Conservation (phyloP, 2,888 invertebrate genomes). For the Patella ulyssiponensis region DNA sequence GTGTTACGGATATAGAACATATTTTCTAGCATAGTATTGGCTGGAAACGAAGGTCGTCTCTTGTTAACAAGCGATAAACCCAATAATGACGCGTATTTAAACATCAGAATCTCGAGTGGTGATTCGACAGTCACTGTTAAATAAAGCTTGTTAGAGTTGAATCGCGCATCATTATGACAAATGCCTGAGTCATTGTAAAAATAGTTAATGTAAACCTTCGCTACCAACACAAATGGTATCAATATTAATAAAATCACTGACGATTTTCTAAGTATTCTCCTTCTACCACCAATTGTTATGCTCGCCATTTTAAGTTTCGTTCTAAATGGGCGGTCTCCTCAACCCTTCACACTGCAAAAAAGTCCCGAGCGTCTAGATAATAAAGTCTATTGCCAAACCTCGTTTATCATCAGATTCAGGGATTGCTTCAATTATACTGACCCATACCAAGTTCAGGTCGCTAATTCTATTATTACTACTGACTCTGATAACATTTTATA, state of each 20-base stretch:
- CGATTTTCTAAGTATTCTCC: background rate
- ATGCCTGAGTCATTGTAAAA: background rate
- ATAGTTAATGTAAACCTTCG: background rate
- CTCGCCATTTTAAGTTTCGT: background rate
- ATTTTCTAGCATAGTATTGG: background rate
- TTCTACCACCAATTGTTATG: background rate
- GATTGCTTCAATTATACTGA: too few species aligned
- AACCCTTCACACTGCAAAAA: too few species aligned
- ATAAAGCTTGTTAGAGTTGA: background rate
- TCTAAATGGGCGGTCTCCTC: too few species aligned
- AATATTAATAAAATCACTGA: background rate
- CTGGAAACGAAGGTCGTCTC: conserved; percentile 10
- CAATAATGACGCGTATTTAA: conserved; percentile 33
- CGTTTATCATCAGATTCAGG: too few species aligned
- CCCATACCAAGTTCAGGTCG: too few species aligned
- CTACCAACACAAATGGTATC: background rate
- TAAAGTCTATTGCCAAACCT: too few species aligned
- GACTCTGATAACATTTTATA: too few species aligned
- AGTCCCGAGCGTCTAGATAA: too few species aligned
- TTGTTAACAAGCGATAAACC: conserved; percentile 29
- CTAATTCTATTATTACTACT: too few species aligned
- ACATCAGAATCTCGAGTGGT: conserved; percentile 31
- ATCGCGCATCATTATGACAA: background rate
- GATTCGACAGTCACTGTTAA: background rate
- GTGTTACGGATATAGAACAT: conserved; percentile 13